Evolutionary conservation across 92 coral and sea anemone genomes (phyloP).

Genomic region (Palythoa grandiflora): DNA sequence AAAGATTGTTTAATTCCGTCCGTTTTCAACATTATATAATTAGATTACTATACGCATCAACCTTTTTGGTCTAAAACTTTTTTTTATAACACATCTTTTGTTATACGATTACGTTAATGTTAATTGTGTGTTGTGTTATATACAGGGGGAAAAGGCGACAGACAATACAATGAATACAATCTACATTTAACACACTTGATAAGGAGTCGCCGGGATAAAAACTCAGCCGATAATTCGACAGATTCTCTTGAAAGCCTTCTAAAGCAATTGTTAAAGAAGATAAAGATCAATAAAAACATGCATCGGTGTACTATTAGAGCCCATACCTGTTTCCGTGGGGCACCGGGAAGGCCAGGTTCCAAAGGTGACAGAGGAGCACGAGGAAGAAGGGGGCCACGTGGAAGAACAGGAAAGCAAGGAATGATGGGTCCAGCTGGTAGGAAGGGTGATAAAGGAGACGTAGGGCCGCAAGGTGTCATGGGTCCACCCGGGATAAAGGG

Average conservation of each 20-base stretch:
- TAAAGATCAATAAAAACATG: not conserved
- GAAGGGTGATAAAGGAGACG: conserved; percentile 12
- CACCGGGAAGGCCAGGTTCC: conserved; percentile 17
- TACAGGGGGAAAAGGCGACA: not conserved
- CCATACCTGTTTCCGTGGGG: not conserved
- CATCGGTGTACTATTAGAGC: not conserved
- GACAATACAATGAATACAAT: not conserved
- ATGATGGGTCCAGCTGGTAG: too few species aligned
- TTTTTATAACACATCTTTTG: too few species aligned
- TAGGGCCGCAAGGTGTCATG: too few species aligned
- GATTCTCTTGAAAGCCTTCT: conserved; percentile 4
- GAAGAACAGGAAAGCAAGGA: conserved; percentile 4
- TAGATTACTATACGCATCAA: too few species aligned
- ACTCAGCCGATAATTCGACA: not conserved
- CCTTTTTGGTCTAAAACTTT: too few species aligned
- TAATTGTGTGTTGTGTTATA: not conserved
- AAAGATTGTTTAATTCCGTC: too few species aligned
- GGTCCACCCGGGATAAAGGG: too few species aligned
- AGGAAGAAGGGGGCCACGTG: not conserved
- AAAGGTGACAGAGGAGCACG: too few species aligned
- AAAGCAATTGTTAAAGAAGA: not conserved
- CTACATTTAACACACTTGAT: not conserved
- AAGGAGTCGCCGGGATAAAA: too few species aligned
- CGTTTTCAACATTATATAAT: too few species aligned
- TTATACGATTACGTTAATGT: too few species aligned